These are phyloP conservation scores for Passer domesticus DNA, from an alignment of 2,113 vertebrate species.

Conservation along the genomic window DNA sequence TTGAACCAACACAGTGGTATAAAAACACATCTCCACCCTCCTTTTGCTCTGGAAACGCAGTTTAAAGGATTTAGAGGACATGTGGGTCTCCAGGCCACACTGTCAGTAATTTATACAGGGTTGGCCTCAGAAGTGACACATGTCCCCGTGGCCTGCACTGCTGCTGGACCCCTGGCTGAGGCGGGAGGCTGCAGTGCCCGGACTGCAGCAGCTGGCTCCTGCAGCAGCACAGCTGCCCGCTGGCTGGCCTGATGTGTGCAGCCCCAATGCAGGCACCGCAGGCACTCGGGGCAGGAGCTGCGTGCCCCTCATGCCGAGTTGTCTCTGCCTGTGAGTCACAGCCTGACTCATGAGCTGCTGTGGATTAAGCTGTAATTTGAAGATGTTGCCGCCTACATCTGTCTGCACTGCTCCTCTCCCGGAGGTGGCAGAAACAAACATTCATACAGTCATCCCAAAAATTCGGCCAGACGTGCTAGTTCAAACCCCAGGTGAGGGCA, in stretches of 20 bases:
- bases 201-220: background rate
- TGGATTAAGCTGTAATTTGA: conserved; percentile 21
- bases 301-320: background rate
- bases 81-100: background rate
- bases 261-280: background rate
- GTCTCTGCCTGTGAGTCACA: conserved; percentile 31
- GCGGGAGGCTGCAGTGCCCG: fast-evolving
- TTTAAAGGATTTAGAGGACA: background rate
- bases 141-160: fast-evolving
- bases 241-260: fast-evolving
- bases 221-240: fast-evolving
- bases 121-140: fast-evolving
- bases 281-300: background rate
- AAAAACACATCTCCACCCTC: background rate
- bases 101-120: fast-evolving
- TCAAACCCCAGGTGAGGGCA: background rate
- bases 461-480: background rate
- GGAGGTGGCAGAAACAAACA: conserved; percentile 42
- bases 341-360: conserved; percentile 17
- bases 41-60: background rate
- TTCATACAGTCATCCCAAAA: background rate
- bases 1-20: background rate
- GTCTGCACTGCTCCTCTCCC: background rate
- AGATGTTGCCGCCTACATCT: conserved; percentile 23
- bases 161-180: background rate